These are phyloP conservation scores for Paramuricea clavata DNA, from an alignment of 92 coral and sea anemone species.

Conservation along the genomic window DNA sequence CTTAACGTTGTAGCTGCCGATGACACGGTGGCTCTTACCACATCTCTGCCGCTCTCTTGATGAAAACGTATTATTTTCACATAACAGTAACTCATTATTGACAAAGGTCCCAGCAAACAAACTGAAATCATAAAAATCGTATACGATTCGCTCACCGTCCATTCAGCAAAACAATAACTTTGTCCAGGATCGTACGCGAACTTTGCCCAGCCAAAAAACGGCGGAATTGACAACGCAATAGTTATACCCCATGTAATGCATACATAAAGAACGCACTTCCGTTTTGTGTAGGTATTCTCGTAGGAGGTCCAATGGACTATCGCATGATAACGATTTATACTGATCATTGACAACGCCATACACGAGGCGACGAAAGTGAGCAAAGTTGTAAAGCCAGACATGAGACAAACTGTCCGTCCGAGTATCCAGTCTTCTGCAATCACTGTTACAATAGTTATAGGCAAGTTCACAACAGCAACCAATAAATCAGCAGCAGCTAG, in stretches of 20 bases:
- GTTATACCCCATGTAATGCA: slow-evolving; percentile 71
- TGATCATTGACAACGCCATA: slow-evolving; percentile 82
- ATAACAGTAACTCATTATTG: slow-evolving; percentile 73
- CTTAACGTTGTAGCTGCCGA: background rate
- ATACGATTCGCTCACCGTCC: slow-evolving; percentile 77
- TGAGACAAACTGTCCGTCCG: slow-evolving; percentile 66
- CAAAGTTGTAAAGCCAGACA: slow-evolving; percentile 75
- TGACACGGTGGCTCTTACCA: background rate
- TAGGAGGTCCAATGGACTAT: slow-evolving; percentile 81
- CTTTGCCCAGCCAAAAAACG: slow-evolving; percentile 82
- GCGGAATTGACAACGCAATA: slow-evolving; percentile 69
- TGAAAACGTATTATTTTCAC: slow-evolving; percentile 61
- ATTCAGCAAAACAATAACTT: slow-evolving; percentile 77
- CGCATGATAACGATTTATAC: slow-evolving; percentile 79
- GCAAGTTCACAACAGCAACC: slow-evolving; percentile 78
- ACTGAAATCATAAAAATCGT: slow-evolving; percentile 78
- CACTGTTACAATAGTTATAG: slow-evolving; percentile 72
- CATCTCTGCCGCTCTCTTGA: background rate
- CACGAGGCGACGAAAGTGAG: slow-evolving; percentile 82
- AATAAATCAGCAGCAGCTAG: slow-evolving; percentile 79
- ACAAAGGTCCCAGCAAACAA: slow-evolving; percentile 78
- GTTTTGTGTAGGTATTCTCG: slow-evolving; percentile 39
- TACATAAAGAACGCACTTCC: slow-evolving; percentile 46
- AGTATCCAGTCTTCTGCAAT: slow-evolving; percentile 69
- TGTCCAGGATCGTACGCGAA: slow-evolving; percentile 64